Evolutionary conservation across 2,113 vertebrate species (phyloP).

Genomic region (Coracopsis vasa): DNA sequence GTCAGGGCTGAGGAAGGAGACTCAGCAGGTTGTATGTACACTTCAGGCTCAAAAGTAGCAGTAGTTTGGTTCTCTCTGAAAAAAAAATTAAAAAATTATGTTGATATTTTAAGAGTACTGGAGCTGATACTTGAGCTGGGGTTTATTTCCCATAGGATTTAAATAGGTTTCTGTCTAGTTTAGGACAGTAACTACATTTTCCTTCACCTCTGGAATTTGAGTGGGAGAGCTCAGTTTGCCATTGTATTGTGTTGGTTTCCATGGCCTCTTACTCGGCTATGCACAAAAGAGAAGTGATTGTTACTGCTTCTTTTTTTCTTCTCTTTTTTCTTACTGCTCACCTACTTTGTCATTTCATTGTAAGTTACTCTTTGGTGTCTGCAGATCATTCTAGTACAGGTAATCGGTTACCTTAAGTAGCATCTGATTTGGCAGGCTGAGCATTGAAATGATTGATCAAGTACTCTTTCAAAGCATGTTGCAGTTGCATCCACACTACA

Average conservation of each 20-base stretch:
- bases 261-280: neutral
- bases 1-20: neutral
- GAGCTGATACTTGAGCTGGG: neutral
- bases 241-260: neutral
- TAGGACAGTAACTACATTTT: neutral
- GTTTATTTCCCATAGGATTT: neutral
- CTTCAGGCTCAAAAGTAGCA: neutral
- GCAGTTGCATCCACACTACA: neutral
- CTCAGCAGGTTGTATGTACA: neutral
- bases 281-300: neutral
- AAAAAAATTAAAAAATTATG: neutral
- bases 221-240: constrained; percentile 6
- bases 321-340: neutral
- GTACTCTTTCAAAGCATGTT: neutral
- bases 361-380: neutral
- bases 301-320: neutral
- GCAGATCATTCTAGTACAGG: neutral
- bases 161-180: neutral
- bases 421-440: neutral
- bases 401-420: neutral
- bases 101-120: neutral
- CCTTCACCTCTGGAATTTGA: constrained; percentile 29
- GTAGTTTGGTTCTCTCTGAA: neutral
- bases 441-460: neutral
- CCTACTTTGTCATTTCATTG: neutral